Conservation (phyloP, 2,888 invertebrate species). For the Drosophila sordidula region DNA sequence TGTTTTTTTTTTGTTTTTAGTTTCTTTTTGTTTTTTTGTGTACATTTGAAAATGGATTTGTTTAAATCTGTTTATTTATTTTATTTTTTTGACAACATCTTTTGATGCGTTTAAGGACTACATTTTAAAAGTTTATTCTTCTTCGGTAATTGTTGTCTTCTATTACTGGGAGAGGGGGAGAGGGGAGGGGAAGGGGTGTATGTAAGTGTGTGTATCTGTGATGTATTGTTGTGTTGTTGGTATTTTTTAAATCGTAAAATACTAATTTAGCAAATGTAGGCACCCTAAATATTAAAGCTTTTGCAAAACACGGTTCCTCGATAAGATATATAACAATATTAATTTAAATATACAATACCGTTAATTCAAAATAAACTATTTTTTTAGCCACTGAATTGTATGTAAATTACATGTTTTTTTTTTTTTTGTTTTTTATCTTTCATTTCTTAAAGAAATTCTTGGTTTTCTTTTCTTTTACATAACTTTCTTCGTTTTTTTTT, state of each 20-base stretch:
- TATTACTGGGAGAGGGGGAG: not conserved
- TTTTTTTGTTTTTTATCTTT: slow-evolving; percentile 35
- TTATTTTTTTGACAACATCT: slow-evolving; percentile 30
- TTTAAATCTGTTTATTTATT: slow-evolving; percentile 14
- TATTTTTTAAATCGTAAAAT: slow-evolving; percentile 79
- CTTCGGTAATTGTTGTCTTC: slow-evolving; percentile 37
- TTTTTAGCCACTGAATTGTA: slow-evolving; percentile 55
- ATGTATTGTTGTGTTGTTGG: slow-evolving; percentile 34
- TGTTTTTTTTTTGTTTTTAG: slow-evolving; percentile 14
- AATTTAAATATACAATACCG: slow-evolving; percentile 78
- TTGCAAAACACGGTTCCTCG: slow-evolving; percentile 85
- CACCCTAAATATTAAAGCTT: slow-evolving; percentile 86
- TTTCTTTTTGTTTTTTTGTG: slow-evolving; percentile 26
- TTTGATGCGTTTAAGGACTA: slow-evolving; percentile 64
- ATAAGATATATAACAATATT: slow-evolving; percentile 75
- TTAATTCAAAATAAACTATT: slow-evolving; percentile 77
- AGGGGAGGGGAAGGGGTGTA: slow-evolving; percentile 3
- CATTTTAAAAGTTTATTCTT: slow-evolving; percentile 43
- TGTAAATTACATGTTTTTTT: slow-evolving; percentile 44
- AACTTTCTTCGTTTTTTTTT: slow-evolving; percentile 3
- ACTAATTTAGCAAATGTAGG: slow-evolving; percentile 86
- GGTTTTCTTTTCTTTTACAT: slow-evolving; percentile 16
- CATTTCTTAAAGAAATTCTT: slow-evolving; percentile 68
- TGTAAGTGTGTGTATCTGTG: slow-evolving; percentile 19
- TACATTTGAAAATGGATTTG: slow-evolving; percentile 32